These are phyloP conservation scores for Trogon surrucura DNA, from an alignment of 2,113 vertebrate species.

Conservation along the genomic window DNA sequence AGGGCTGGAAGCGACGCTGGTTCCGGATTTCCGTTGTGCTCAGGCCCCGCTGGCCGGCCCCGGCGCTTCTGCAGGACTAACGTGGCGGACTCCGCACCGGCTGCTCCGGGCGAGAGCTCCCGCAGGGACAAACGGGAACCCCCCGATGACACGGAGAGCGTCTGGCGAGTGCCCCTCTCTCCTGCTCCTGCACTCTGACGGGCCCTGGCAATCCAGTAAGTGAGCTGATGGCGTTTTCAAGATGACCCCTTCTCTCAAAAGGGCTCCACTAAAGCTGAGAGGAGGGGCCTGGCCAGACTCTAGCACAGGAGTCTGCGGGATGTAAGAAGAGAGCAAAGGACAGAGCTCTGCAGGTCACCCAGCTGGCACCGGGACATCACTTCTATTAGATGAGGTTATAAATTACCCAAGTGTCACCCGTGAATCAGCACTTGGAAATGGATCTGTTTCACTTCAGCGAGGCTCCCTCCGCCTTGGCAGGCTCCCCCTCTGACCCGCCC, in stretches of 20 bases:
- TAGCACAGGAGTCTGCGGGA: not conserved
- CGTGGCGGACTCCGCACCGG: rapidly evolving
- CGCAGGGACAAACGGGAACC: not conserved
- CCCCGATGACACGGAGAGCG: not conserved
- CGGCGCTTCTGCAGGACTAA: not conserved
- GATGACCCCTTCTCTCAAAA: not conserved
- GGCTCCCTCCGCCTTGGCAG: not conserved
- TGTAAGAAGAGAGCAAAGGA: not conserved
- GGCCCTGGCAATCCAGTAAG: no score
- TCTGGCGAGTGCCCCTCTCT: not conserved
- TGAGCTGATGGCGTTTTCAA: rapidly evolving
- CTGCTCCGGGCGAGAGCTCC: not conserved
- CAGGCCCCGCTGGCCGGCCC: not conserved
- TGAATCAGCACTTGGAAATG: constrained; percentile 19
- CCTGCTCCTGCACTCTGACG: not conserved
- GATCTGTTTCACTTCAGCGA: not conserved
- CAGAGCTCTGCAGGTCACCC: not conserved
- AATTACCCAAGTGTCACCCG: not conserved
- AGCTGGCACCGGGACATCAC: not conserved
- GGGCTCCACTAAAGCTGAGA: not conserved
- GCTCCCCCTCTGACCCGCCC: not conserved
- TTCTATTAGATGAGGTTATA: not conserved
- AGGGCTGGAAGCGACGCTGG: not conserved
- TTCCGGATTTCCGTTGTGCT: not conserved
- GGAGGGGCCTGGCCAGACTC: not conserved